Evolutionary conservation across 2,888 invertebrate species (phyloP), one percentile per base, ranked within the genome.

Genomic region (Spodoptera exigua): DNA sequence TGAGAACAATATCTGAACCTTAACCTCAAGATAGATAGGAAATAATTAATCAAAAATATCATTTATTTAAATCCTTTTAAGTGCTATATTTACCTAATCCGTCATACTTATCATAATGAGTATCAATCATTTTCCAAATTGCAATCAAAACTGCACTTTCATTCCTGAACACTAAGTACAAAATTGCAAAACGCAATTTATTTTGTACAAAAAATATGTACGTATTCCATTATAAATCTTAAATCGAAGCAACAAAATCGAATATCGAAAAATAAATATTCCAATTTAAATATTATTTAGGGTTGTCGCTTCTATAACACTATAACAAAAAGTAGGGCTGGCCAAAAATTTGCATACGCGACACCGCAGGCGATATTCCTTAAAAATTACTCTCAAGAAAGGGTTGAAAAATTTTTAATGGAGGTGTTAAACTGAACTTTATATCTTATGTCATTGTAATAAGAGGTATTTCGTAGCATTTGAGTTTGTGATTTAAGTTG

Each of bases 31-130:
- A 85, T 69, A 79, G 79, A 88, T 86, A 75, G 78, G 55, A 79
- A 82, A 89, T 88, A 84, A 90, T 90, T 89, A 89, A 89, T 90
- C 89, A 88, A 79, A 80, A 69, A 70, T 76, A 80, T 78, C 63
- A 52, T 60, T 78, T 63, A 52, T 60, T 69, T 76, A 64, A 76
- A 76, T 77, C 65, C 70, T 57, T 74, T 18, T 56, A 55, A 69
- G 48, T 66, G 61, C 58, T 69, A 81, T 78, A 89, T 90, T 89
- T 89, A 85, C 84, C 83, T 89, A 90, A 90, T 90, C 89, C 81
- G 81, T 88, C 88, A 87, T 67, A 71, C 56, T 74, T 77, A 57
- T 55, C 78, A 79, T 77, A 77, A 69, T 74, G 51, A 69, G 57
- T 60, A 59, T 78, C 61, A 63, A 74, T 76, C 60, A 49, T 36